phyloP scores from a whole-genome alignment of 2,888 invertebrate species.

The Thymelicus lineola region DNA sequence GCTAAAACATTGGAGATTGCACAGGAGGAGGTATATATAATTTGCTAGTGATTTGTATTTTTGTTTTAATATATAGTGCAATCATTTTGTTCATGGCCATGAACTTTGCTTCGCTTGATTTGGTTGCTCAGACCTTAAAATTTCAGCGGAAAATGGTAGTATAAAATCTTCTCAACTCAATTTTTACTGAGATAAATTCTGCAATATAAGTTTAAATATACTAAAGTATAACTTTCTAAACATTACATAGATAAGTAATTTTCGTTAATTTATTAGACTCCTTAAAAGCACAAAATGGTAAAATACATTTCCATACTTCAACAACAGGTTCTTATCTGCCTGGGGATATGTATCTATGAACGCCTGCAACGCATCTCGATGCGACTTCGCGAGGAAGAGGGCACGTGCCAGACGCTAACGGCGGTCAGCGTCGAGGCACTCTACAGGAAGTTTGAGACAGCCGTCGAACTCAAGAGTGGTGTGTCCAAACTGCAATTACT shows the following conservation, averaged over 20 bases:
- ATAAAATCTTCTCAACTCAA: no score
- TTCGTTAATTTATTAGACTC: no score
- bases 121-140: no score
- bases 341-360: constrained; percentile 97
- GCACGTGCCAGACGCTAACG: constrained; percentile 96
- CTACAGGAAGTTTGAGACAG: constrained; percentile 95
- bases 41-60: not conserved
- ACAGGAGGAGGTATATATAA: constrained; percentile 90
- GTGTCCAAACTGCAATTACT: constrained; percentile 94
- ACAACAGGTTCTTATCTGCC: constrained; percentile 92
- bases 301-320: not conserved
- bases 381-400: constrained; percentile 95
- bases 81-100: no score
- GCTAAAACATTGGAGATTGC: constrained; percentile 98
- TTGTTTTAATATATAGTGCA: no score
- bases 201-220: no score
- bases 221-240: no score
- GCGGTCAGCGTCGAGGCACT: constrained; percentile 95
- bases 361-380: constrained; percentile 94
- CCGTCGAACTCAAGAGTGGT: constrained; percentile 95
- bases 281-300: no score
- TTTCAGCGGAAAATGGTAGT: no score
- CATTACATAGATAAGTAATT: no score
- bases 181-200: no score
- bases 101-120: no score